These are phyloP conservation scores for Ophonus ardosiacus DNA, from an alignment of 2,888 invertebrate species.

Conservation along the genomic window DNA sequence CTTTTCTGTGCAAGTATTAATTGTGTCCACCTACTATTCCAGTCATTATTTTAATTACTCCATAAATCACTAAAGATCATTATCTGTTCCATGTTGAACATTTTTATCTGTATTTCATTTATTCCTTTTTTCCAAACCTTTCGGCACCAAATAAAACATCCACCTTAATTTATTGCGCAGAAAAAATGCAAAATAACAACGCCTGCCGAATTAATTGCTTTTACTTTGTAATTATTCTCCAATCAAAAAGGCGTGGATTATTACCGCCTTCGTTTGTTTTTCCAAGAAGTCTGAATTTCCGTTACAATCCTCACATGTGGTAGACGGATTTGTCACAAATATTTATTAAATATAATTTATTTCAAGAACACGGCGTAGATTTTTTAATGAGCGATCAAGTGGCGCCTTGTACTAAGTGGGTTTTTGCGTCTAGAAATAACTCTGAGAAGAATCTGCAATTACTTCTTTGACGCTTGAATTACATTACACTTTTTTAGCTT, in stretches of 20 bases:
- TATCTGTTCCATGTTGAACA: conserved; percentile 5
- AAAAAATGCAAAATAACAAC: conserved; percentile 24
- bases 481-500: too few species aligned
- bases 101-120: conserved; percentile 16
- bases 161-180: conserved; percentile 11
- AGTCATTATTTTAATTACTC: conserved; percentile 13
- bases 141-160: conserved; percentile 3
- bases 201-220: conserved; percentile 32
- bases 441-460: conserved; percentile 2
- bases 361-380: conserved; percentile 10
- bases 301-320: conserved; percentile 22
- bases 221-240: conserved; percentile 29
- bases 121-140: conserved; percentile 14
- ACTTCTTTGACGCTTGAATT: not conserved
- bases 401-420: conserved; percentile 16
- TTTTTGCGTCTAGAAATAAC: conserved; percentile 31
- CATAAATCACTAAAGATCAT: conserved; percentile 7
- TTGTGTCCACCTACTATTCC: not conserved
- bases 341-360: conserved; percentile 40
- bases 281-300: conserved; percentile 46
- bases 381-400: conserved; percentile 18
- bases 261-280: conserved; percentile 29
- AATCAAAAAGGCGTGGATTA: conserved; percentile 28
- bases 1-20: not conserved
- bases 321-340: conserved; percentile 32